Evolutionary conservation across 2,113 vertebrate species (phyloP).

Genomic region (Triplophysa rosa): DNA sequence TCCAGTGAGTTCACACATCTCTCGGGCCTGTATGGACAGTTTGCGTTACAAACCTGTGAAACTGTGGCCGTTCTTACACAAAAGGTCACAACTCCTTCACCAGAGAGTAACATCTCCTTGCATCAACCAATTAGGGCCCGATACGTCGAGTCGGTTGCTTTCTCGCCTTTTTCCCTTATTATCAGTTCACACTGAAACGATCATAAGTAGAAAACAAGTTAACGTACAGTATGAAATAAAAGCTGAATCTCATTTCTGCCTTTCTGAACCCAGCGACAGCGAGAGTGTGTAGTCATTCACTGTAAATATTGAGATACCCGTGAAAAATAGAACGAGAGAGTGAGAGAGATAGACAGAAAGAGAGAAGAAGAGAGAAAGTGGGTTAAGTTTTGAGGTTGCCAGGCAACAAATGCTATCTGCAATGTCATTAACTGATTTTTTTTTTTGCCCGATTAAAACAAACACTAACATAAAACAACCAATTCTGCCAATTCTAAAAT

Average conservation of each 20-base stretch:
- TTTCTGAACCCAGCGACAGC: no score
- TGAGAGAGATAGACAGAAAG: no score
- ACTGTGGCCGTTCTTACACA: constrained; percentile 5
- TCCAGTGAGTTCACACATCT: not conserved
- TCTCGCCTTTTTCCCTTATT: not conserved
- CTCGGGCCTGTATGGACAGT: not conserved
- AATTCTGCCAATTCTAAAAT: no score
- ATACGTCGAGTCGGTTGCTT: not conserved
- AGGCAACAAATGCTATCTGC: not conserved
- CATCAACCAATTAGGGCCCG: constrained; percentile 37
- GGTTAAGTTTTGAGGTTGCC: not conserved
- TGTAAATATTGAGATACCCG: not conserved
- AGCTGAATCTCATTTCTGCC: no score
- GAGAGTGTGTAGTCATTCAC: no score
- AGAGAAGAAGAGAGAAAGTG: not conserved
- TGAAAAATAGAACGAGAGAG: not conserved
- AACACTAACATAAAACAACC: no score
- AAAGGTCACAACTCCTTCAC: constrained; percentile 13
- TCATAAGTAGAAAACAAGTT: not conserved
- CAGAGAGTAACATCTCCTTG: constrained; percentile 4
- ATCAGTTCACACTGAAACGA: not conserved
- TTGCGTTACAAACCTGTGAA: constrained; percentile 21
- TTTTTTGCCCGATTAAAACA: not conserved
- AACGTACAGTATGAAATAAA: not conserved
- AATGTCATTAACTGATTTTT: not conserved